phyloP scores from a whole-genome alignment of 1,140 invertebrate genomes.

The Drosophila yakuba region DNA sequence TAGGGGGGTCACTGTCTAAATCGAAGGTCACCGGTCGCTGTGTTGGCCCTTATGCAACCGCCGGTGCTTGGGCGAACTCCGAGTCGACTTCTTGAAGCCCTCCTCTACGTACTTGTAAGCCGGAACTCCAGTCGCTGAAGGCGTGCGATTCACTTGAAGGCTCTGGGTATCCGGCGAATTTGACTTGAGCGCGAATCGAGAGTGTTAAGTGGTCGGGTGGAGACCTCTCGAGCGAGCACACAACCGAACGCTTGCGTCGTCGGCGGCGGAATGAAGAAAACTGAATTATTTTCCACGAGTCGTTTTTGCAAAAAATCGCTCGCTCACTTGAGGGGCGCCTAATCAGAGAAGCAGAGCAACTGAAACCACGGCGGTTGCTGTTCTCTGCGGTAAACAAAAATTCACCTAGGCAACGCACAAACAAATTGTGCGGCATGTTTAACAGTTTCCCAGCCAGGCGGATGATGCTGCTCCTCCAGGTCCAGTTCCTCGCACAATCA shows the following conservation, averaged over 20 bases:
- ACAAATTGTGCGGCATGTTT: conserved; percentile 33
- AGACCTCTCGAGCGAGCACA: conserved; percentile 35
- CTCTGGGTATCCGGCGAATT: conserved; percentile 13
- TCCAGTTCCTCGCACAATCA: conserved; percentile 42
- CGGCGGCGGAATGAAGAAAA: conserved; percentile 80
- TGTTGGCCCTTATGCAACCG: conserved; percentile 41
- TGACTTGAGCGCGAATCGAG: conserved; percentile 16
- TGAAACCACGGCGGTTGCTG: conserved; percentile 6
- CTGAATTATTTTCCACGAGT: conserved; percentile 76
- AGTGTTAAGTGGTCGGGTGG: conserved; percentile 5
- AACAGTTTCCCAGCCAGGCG: not conserved
- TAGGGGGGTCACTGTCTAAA: conserved; percentile 47
- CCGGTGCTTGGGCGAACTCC: not conserved
- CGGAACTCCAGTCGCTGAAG: conserved; percentile 23
- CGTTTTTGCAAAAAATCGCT: conserved; percentile 53
- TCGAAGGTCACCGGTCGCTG: conserved; percentile 46
- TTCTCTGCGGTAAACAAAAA: conserved; percentile 74
- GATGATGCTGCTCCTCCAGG: conserved; percentile 8
- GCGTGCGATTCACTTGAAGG: conserved; percentile 34
- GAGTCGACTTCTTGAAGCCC: not conserved
- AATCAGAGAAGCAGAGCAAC: conserved; percentile 38
- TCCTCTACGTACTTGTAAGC: conserved; percentile 38
- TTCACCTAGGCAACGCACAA: conserved; percentile 68
- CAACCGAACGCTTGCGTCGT: conserved; percentile 76
- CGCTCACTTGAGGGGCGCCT: conserved; percentile 55